Evolutionary conservation across 2,113 vertebrate genomes (phyloP).

Genomic region (Regulus satrapa): DNA sequence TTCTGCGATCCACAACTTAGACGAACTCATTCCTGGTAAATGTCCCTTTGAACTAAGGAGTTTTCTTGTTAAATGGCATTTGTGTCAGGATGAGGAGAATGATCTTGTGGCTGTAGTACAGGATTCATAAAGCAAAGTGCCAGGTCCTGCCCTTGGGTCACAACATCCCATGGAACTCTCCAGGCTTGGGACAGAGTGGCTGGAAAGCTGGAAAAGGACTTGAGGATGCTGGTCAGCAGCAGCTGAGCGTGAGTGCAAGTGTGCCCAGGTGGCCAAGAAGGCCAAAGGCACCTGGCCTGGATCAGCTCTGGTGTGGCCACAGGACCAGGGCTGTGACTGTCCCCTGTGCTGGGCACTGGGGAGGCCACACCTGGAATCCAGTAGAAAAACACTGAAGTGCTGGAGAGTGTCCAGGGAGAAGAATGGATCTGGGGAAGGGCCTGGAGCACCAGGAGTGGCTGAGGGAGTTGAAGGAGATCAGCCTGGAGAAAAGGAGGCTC

Average conservation of each 20-base stretch:
- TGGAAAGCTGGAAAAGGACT: background rate
- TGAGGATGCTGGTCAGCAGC: background rate
- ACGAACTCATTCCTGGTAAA: background rate
- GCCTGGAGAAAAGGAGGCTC: background rate
- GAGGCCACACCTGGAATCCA: background rate
- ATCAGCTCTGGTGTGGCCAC: background rate
- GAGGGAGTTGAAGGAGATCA: background rate
- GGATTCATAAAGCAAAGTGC: background rate
- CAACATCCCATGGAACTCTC: background rate
- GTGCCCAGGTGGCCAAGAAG: background rate
- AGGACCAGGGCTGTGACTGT: background rate
- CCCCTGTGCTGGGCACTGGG: background rate
- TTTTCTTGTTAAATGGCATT: background rate
- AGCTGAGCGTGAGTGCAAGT: background rate
- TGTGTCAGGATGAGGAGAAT: slow-evolving; percentile 11
- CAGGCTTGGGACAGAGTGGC: background rate
- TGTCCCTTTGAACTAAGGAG: background rate
- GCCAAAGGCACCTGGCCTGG: background rate
- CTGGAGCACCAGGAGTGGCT: accelerated
- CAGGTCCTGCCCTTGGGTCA: background rate
- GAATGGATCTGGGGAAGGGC: background rate
- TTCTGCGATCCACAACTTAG: background rate
- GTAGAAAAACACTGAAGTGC: accelerated
- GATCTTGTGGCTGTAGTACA: background rate
- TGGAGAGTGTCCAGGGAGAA: background rate